Percentiles rank a stretch among this genome's conserved stretches.
phyloP scores from a whole-genome alignment of 2,113 vertebrate species.

The Microtus ochrogaster region DNA sequence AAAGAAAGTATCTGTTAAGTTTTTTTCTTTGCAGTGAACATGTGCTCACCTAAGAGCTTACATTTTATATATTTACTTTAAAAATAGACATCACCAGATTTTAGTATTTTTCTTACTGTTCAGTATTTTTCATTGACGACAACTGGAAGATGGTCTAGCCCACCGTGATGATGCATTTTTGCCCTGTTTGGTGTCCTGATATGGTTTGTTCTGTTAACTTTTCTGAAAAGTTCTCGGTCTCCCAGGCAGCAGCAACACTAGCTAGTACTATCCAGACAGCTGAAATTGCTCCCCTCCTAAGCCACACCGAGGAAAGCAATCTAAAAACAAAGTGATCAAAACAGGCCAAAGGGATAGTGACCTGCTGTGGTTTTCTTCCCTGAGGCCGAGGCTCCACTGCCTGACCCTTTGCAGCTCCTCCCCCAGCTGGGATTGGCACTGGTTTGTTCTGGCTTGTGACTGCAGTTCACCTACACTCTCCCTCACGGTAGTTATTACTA shows the following conservation, averaged over 20 bases:
- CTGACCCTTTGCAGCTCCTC: background rate
- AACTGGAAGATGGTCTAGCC: background rate
- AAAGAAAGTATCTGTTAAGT: constrained; percentile 25
- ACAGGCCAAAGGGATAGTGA: background rate
- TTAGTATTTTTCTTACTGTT: background rate
- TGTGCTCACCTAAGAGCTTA: constrained; percentile 8
- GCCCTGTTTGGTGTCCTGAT: background rate
- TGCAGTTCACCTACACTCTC: background rate
- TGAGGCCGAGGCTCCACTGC: background rate
- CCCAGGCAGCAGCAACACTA: background rate
- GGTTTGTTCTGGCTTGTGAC: background rate
- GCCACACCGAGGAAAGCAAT: background rate
- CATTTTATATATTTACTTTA: background rate
- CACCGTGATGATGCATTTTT: background rate
- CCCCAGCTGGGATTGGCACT: background rate
- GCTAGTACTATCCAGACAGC: background rate
- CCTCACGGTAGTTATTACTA: background rate
- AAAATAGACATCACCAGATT: background rate
- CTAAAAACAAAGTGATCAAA: background rate
- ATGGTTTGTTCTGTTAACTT: background rate
- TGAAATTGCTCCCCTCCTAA: background rate
- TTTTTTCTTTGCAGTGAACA: background rate
- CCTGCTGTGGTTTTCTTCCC: background rate
- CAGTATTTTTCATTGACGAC: background rate
- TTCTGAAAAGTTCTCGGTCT: background rate